Conservation (phyloP, 2,888 invertebrate species). For the Andrena bucephala region DNA sequence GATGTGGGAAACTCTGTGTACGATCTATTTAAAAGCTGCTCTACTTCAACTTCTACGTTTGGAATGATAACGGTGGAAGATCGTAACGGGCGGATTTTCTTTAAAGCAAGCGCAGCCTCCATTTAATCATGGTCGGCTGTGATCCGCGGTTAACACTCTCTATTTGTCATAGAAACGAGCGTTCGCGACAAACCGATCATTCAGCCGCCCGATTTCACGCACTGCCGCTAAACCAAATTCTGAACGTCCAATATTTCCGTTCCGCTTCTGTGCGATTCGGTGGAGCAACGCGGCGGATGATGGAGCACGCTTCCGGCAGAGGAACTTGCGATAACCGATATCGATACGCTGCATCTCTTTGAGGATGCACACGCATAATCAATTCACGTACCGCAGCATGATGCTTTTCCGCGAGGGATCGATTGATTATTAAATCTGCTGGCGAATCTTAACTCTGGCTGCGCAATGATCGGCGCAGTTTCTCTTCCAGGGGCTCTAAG, state of each 20-base stretch:
- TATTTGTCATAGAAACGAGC: constrained; percentile 36
- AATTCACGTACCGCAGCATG: neutral
- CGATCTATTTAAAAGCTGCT: too few relatives aligned
- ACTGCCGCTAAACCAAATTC: constrained; percentile 34
- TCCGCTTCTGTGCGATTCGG: neutral
- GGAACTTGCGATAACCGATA: neutral
- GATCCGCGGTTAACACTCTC: constrained; percentile 39
- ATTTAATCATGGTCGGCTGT: constrained; percentile 39
- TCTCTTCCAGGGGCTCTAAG: too few relatives aligned
- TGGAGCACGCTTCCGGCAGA: constrained; percentile 8
- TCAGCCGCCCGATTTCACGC: constrained; percentile 37
- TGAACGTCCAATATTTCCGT: constrained; percentile 20
- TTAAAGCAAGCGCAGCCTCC: neutral
- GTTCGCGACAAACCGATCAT: constrained; percentile 14
- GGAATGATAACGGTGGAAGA: neutral
- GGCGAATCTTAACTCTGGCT: too few relatives aligned
- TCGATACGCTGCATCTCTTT: neutral
- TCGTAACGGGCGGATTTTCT: neutral
- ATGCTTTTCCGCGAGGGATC: too few relatives aligned
- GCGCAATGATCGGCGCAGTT: neutral
- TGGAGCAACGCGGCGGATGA: constrained; percentile 16
- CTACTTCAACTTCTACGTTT: too few relatives aligned
- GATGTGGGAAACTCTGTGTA: too few relatives aligned
- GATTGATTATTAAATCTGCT: neutral
- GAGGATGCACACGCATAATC: neutral